Evolutionary conservation across 2,113 vertebrate species (phyloP).

Genomic region (Nematolebias whitei): DNA sequence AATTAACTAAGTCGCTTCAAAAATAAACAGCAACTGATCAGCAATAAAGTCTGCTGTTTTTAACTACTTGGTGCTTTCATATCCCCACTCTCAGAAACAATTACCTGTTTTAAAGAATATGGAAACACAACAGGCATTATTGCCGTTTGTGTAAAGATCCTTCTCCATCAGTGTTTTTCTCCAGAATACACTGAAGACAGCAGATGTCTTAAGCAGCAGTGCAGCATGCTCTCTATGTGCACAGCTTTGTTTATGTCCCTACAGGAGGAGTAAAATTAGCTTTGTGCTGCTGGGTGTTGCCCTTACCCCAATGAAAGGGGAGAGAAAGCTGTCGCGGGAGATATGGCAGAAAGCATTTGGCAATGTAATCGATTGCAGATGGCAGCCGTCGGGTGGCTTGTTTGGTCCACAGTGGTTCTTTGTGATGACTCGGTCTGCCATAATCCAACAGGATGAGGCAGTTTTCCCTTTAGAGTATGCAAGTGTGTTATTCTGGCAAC

Average conservation of each 20-base stretch:
- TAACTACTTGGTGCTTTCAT: background rate
- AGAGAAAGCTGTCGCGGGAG: slow-evolving; percentile 55
- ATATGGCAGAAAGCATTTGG: slow-evolving; percentile 63
- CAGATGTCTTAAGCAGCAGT: background rate
- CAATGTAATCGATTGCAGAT: slow-evolving; percentile 75
- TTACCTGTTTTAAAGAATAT: slow-evolving; percentile 1
- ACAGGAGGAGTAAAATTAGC: slow-evolving; percentile 55
- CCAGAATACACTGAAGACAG: background rate
- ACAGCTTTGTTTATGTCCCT: slow-evolving; percentile 32
- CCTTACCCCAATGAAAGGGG: slow-evolving; percentile 53
- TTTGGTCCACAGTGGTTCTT: slow-evolving; percentile 72
- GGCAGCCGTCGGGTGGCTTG: slow-evolving; percentile 53
- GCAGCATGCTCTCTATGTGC: background rate
- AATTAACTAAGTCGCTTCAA: background rate
- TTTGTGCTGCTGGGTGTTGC: slow-evolving; percentile 55
- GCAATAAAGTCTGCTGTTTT: too few relatives aligned
- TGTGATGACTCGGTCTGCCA: slow-evolving; percentile 61
- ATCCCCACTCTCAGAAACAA: slow-evolving; percentile 19
- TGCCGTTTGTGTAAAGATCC: background rate
- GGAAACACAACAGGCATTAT: slow-evolving; percentile 11
- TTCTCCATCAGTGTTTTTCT: background rate
- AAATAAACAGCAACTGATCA: background rate
- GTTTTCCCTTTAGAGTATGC: slow-evolving; percentile 41
- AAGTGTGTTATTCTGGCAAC: slow-evolving; percentile 51
- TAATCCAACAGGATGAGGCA: slow-evolving; percentile 57